Conservation (phyloP, 2,113 vertebrate species). For the Eonycteris spelaea region DNA sequence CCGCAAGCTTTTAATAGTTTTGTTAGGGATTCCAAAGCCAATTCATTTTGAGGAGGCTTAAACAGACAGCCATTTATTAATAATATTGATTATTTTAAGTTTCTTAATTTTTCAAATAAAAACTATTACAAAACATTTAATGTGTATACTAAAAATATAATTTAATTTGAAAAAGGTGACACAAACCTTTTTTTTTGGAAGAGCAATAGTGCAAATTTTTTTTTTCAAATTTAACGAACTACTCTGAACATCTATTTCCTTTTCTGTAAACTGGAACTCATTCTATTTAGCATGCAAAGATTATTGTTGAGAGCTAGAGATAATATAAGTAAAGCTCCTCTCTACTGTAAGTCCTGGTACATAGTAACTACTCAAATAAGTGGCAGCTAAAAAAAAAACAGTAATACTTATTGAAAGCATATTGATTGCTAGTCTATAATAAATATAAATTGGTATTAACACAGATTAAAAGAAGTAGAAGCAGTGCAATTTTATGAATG, state of each 20-base stretch:
- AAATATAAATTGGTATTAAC: neutral
- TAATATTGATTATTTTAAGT: neutral
- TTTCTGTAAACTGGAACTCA: neutral
- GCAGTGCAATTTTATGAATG: neutral
- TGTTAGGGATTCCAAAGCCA: neutral
- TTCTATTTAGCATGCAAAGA: neutral
- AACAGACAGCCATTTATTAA: neutral
- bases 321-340: neutral
- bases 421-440: neutral
- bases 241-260: neutral
- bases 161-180: neutral
- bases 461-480: neutral
- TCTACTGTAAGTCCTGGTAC: neutral
- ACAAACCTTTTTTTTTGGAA: neutral
- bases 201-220: neutral
- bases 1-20: neutral
- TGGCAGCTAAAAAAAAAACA: neutral
- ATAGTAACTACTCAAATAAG: neutral
- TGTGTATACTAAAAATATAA: neutral
- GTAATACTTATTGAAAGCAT: neutral
- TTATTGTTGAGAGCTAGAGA: neutral
- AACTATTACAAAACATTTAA: neutral
- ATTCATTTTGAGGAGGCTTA: neutral
- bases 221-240: neutral
- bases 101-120: neutral